Base-by-base conservation (phyloP, 2,888 invertebrate genomes). In the Eurois occulta region DNA sequence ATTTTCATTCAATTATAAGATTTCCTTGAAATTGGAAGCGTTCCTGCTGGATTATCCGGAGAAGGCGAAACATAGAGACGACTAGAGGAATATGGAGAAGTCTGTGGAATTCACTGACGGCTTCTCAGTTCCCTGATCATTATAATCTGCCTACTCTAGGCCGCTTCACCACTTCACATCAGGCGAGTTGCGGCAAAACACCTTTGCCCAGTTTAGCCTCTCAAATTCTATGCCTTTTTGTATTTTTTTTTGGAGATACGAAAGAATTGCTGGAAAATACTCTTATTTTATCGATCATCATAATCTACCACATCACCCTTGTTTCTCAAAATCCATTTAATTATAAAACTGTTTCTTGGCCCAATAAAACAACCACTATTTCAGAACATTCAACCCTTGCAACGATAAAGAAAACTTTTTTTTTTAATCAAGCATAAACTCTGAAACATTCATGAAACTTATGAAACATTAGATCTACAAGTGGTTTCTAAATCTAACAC, bases 401-500 rank as follows among this genome's bases (percentile, higher is more conserved):
- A 55, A 28, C 41, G 21, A 35, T 21, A 70, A 66, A 38, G n/a
- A 73, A 79, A 78, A 83, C 58, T 64, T 46, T 38, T 88, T 88
- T 77, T 69, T 79, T 80, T 76, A 78, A 88, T 81, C 38, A 85
- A 81, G 55, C 48, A 55, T 62, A 77, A 78, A 38, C 62, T 75
- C 68, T 67, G 48, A 73, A 81, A 77, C 79, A 80, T n/a, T n/a
- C n/a, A n/a, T n/a, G n/a, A n/a, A n/a, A n/a, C n/a, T n/a, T n/a
- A n/a, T 7, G 11, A 68, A 65, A 79, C n/a, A 79, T 64, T 52
- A 43, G 28, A 52, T 68, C 75, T 43, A 81, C 80, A 88, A 52
- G 79, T 84, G 79, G 85, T 84, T 74, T 32, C 32, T 78, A 35
- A 75, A 75, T 66, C 41, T 60, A 52, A 77, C 58, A 69, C 64